Conservation (phyloP, 1,140 invertebrate species). For the Ostrea denselamellosa region DNA sequence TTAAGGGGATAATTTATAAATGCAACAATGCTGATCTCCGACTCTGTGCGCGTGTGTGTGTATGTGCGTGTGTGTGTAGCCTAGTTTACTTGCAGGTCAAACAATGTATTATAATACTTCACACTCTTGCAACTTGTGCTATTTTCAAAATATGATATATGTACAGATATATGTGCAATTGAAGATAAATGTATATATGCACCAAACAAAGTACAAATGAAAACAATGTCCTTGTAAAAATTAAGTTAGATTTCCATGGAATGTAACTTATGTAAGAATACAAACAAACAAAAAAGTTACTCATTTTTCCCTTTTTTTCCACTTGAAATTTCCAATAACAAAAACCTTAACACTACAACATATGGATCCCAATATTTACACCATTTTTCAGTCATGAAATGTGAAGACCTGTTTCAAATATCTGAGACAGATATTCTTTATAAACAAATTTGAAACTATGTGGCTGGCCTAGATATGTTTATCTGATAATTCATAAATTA, state of each 20-base stretch:
- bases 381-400: background rate
- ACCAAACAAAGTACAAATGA: background rate
- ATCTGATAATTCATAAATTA: constrained; percentile 1
- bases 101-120: too few species aligned
- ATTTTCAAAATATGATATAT: too few species aligned
- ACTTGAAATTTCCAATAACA: constrained; percentile 15
- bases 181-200: too few species aligned
- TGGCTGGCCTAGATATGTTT: background rate
- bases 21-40: too few species aligned
- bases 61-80: too few species aligned
- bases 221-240: constrained; percentile 38
- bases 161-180: too few species aligned
- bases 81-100: too few species aligned
- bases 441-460: background rate
- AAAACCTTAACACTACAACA: constrained; percentile 27
- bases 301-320: background rate
- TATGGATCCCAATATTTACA: background rate
- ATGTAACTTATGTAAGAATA: constrained; percentile 7
- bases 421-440: too few species aligned
- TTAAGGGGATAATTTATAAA: too few species aligned
- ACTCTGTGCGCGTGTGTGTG: too few species aligned
- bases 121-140: too few species aligned
- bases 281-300: background rate
- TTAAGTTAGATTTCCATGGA: background rate
- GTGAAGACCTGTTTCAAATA: background rate